phyloP scores from a whole-genome alignment of 2,888 invertebrate species.

The Mycalesis mineus region DNA sequence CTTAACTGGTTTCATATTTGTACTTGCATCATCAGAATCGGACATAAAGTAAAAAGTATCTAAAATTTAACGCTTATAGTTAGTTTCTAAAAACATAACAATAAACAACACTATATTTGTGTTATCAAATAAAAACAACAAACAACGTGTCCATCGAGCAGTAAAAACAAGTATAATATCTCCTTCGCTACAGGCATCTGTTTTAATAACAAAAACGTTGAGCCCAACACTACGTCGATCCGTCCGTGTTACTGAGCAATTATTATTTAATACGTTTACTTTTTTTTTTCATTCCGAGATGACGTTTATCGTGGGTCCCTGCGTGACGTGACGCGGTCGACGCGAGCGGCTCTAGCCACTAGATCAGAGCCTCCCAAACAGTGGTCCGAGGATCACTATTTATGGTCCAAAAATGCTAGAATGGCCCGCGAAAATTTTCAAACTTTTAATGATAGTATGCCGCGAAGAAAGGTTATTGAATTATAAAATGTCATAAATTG shows the following conservation, averaged over 20 bases:
- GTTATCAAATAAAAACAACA: background rate
- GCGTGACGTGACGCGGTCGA: conserved; percentile 61
- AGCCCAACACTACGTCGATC: conserved; percentile 16
- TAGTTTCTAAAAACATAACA: too few relatives aligned
- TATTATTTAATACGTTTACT: conserved; percentile 60
- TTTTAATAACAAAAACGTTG: background rate
- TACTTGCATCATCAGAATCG: too few relatives aligned
- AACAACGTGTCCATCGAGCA: background rate
- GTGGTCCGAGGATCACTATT: too few relatives aligned
- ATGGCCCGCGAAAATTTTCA: too few relatives aligned
- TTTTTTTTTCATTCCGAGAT: conserved; percentile 70
- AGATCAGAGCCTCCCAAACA: too few relatives aligned
- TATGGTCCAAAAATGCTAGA: too few relatives aligned
- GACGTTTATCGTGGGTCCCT: conserved; percentile 73
- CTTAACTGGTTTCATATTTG: too few relatives aligned
- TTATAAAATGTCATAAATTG: too few relatives aligned
- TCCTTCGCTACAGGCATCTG: background rate
- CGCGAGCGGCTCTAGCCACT: conserved; percentile 51
- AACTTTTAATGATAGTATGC: too few relatives aligned
- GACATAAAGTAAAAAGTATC: too few relatives aligned
- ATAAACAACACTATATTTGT: background rate
- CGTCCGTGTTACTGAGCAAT: conserved; percentile 22
- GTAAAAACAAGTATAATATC: background rate
- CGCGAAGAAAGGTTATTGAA: too few relatives aligned
- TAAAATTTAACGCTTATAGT: too few relatives aligned